Evolutionary conservation across 2,113 vertebrate species (phyloP).

Genomic region (Thunnus thynnus): DNA sequence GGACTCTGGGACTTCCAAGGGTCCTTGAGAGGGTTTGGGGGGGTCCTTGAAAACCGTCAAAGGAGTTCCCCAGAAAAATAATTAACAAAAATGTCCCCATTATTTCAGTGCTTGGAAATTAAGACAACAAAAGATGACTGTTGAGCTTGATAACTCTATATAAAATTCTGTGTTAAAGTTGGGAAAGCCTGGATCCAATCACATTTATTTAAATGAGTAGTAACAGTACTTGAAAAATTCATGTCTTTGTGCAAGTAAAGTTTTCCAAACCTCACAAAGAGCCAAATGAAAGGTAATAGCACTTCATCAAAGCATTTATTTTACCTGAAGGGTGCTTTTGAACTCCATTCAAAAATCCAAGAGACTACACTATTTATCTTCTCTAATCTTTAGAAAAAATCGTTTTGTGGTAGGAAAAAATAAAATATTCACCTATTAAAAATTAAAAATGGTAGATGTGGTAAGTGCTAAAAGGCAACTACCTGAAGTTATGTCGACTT

Average conservation of each 20-base stretch:
- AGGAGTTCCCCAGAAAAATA: not conserved
- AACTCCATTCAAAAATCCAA: no score
- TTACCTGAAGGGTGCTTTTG: no score
- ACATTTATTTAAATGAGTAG: not conserved
- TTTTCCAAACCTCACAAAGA: conserved; percentile 1
- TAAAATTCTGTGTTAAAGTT: not conserved
- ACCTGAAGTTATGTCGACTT: not conserved
- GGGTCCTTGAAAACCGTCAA: not conserved
- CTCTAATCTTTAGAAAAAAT: no score
- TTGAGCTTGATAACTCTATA: not conserved
- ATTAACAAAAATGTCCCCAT: not conserved
- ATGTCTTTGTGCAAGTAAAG: not conserved
- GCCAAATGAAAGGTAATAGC: not conserved
- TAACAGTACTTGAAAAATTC: not conserved
- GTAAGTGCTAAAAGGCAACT: not conserved
- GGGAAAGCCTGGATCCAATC: not conserved
- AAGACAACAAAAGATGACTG: not conserved
- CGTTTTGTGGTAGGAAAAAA: no score
- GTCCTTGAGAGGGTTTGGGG: not conserved
- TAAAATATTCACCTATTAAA: no score
- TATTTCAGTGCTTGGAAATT: conserved; percentile 17
- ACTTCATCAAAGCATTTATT: not conserved
- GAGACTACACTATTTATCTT: no score
- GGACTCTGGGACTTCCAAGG: not conserved
- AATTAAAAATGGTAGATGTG: not conserved